A percentile compares a stretch with the other conserved stretches of the same genome.
phyloP scores from a whole-genome alignment of 1,140 invertebrate genomes.

The Drosophila pachea region DNA sequence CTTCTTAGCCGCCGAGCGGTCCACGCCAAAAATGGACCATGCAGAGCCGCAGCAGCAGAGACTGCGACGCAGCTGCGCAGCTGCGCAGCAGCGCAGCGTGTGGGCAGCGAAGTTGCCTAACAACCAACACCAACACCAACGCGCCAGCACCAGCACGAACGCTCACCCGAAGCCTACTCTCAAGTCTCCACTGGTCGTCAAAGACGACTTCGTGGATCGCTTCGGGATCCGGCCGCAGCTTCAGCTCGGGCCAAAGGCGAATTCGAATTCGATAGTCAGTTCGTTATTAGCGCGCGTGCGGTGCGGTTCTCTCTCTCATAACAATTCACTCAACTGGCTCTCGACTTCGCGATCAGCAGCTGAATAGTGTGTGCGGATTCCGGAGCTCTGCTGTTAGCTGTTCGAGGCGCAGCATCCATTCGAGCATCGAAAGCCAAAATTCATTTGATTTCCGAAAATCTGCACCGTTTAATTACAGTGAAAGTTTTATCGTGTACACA shows the following conservation, averaged over 20 bases:
- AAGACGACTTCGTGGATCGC: constrained; percentile 25
- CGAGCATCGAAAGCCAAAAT: constrained; percentile 18
- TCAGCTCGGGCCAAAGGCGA: constrained; percentile 32
- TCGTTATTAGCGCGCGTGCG: constrained; percentile 77
- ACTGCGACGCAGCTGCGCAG: constrained; percentile 48
- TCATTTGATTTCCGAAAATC: constrained; percentile 25
- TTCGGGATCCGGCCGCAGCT: constrained; percentile 41
- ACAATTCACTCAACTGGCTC: constrained; percentile 23
- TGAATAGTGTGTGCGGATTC: constrained; percentile 33
- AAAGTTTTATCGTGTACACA: constrained; percentile 54
- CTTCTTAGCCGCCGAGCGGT: constrained; percentile 42
- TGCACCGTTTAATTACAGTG: constrained; percentile 57
- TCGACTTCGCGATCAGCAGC: constrained; percentile 13
- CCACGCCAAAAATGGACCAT: constrained; percentile 74
- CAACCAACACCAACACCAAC: constrained; percentile 46
- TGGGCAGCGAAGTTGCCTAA: constrained; percentile 77
- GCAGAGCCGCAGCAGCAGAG: constrained; percentile 46
- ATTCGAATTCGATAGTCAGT: constrained; percentile 61
- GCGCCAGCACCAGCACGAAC: constrained; percentile 32
- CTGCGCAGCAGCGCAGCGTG: constrained; percentile 60
- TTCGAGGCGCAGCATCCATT: background rate
- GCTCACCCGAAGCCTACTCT: constrained; percentile 38
- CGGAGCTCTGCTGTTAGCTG: constrained; percentile 17
- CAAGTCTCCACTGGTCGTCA: constrained; percentile 55
- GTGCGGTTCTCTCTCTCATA: constrained; percentile 67